Evolutionary conservation across 1,140 invertebrate genomes (phyloP).

Genomic region (Daktulosphaira vitifoliae): DNA sequence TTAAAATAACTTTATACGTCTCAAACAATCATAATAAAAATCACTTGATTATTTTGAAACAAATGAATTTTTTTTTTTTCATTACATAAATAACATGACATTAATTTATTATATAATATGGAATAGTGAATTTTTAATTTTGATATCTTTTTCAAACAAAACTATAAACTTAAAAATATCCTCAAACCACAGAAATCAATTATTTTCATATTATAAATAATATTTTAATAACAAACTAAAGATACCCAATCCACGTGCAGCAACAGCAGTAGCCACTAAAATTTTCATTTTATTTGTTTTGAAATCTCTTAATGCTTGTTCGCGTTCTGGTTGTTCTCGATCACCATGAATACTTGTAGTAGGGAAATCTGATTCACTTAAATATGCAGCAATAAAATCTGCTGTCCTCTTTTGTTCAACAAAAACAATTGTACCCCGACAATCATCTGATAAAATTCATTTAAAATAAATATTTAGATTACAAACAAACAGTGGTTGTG

Average conservation of each 20-base stretch:
- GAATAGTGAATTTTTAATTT: slow-evolving; percentile 6
- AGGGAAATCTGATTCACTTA: slow-evolving; percentile 79
- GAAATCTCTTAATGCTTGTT: slow-evolving; percentile 89
- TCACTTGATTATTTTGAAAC: no score
- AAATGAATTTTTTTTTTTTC: no score
- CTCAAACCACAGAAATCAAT: not conserved
- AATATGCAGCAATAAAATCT: slow-evolving; percentile 86
- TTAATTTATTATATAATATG: not conserved
- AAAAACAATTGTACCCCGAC: slow-evolving; percentile 72
- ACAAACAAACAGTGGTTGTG: no score
- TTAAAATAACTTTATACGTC: no score
- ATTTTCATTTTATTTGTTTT: slow-evolving; percentile 87
- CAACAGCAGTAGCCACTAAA: slow-evolving; percentile 93
- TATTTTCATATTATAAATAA: slow-evolving; percentile 19
- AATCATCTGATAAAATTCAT: slow-evolving; percentile 20
- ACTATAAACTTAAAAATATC: no score
- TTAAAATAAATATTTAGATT: slow-evolving; percentile 39
- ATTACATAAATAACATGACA: not conserved
- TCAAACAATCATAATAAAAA: no score
- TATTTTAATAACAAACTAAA: not conserved
- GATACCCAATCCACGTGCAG: slow-evolving; percentile 38
- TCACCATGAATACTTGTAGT: slow-evolving; percentile 99
- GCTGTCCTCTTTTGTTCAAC: slow-evolving; percentile 99
- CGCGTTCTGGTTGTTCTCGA: slow-evolving; percentile 86
- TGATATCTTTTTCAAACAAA: not conserved